Evolutionary conservation across 2,113 vertebrate genomes (phyloP), one percentile per base, ranked within the genome.

Genomic region (Istiophorus platypterus): DNA sequence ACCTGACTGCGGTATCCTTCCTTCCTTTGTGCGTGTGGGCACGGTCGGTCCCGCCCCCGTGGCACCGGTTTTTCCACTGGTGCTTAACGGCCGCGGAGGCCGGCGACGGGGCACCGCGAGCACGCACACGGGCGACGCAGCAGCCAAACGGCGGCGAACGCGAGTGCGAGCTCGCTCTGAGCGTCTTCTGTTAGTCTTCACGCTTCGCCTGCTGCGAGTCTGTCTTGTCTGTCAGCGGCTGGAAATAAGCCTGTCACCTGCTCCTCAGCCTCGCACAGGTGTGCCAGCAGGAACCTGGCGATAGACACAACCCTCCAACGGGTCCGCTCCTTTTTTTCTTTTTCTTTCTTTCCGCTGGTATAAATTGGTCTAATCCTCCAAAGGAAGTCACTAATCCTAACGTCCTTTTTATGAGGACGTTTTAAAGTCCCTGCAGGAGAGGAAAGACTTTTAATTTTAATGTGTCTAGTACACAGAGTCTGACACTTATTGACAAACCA

Each of bases 161-260:
- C n/a, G n/a, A n/a, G n/a, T n/a, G n/a, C n/a, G n/a, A n/a, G n/a
- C n/a, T n/a, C n/a, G n/a, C n/a, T n/a, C n/a, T n/a, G n/a, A n/a
- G n/a, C n/a, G n/a, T n/a, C n/a, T n/a, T 45, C 22, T 52, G 2
- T 61, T 18, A 34, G 15, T 64, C 15, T 31, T 64, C 12, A 61
- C 34, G 22, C 59, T 68, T 20, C 20, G 4, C 18, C 70, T 49
- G 26, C 29, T 61, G 56, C 1, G 0, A 70, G 56, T 34, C 69
- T 12, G 45, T 45, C 27, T 39, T 39, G 81, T 86, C 82, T 85
- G 58, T 92, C 86, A 87, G 5, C 86, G 78, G 64, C 15, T 82
- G 20, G 24, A 62, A 78, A 86, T 82, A 59, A 86, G 56, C 42
- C 4, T 72, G 83, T 82, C 77, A 81, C 82, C 74, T 77, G 72